Conservation (phyloP, 2,888 invertebrate species). For the Rhopalosiphum nymphaeae region DNA sequence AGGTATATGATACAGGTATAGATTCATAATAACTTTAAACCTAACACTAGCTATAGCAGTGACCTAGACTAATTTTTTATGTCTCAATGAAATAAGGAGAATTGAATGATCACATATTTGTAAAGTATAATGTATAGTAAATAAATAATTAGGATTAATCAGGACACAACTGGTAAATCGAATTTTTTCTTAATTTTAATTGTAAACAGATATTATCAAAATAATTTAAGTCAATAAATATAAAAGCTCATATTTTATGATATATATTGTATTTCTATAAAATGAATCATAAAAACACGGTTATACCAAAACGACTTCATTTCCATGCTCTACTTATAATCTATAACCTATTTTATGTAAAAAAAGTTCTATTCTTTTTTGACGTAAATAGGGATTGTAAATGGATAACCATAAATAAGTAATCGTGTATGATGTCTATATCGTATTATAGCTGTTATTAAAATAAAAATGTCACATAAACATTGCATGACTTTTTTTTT, state of each 20-base stretch:
- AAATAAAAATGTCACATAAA: slow-evolving; percentile 1
- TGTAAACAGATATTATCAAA: neutral
- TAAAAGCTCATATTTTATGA: neutral
- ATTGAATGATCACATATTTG: neutral
- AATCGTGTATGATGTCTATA: neutral
- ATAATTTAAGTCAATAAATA: neutral
- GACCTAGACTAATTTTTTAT: neutral
- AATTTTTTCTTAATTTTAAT: neutral
- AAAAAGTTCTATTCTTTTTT: neutral
- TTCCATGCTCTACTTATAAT: neutral
- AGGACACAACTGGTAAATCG: neutral
- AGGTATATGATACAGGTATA: too few species aligned
- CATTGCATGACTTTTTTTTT: neutral
- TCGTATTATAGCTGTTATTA: neutral
- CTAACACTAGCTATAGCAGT: neutral
- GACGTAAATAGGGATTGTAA: neutral
- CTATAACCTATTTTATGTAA: neutral
- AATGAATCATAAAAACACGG: neutral
- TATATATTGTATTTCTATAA: neutral
- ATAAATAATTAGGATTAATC: neutral
- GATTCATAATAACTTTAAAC: too few species aligned
- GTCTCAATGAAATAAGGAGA: neutral
- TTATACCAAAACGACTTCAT: neutral
- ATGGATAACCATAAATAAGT: neutral
- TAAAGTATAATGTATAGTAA: neutral